Evolutionary conservation across 2,113 vertebrate genomes (phyloP).

Genomic region (Sterrhoptilus dennistouni): DNA sequence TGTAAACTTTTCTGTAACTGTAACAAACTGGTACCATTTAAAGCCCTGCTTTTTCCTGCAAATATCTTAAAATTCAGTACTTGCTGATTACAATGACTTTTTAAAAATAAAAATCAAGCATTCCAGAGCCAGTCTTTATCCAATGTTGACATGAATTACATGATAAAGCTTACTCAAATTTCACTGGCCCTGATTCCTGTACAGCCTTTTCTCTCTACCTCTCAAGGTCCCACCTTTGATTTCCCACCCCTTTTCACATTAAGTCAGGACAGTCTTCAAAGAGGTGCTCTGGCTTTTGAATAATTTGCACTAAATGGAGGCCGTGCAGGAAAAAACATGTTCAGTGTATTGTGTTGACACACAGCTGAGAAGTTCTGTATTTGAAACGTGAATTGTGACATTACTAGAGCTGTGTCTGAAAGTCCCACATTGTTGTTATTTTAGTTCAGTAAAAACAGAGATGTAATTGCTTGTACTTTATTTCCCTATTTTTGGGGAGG

Average conservation of each 20-base stretch:
- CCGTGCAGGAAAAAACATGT: neutral
- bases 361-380: neutral
- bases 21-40: neutral
- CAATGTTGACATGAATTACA: neutral
- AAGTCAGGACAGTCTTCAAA: neutral
- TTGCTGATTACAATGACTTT: neutral
- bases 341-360: neutral
- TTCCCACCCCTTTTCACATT: neutral
- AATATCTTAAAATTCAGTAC: neutral
- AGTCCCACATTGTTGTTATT: neutral
- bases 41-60: neutral
- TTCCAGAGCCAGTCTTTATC: neutral
- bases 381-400: neutral
- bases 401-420: neutral
- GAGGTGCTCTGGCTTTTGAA: neutral
- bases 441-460: neutral
- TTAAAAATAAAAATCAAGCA: neutral
- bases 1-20: neutral
- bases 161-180: neutral
- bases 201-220: neutral
- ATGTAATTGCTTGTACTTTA: neutral
- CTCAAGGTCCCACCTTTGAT: neutral
- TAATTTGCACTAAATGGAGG: neutral
- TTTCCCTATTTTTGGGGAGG: neutral
- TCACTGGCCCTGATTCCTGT: neutral